phyloP scores from a whole-genome alignment of 2,888 invertebrate species.

The Germaria angustata region DNA sequence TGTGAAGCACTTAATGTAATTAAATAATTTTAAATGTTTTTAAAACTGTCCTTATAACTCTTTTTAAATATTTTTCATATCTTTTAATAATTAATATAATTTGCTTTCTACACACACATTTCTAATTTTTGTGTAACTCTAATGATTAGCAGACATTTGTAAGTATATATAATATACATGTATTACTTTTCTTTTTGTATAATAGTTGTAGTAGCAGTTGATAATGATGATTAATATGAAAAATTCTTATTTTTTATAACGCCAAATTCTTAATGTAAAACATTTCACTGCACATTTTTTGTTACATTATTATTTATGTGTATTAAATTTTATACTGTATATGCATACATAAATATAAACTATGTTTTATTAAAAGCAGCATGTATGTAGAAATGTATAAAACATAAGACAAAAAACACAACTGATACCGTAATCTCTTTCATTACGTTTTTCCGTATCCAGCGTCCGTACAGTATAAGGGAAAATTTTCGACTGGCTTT shows the following conservation, averaged over 20 bases:
- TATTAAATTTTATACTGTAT: not conserved
- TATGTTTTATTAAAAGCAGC: conserved; percentile 7
- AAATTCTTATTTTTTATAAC: not conserved
- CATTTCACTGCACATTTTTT: not conserved
- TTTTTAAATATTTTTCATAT: too few relatives aligned
- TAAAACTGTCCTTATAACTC: not conserved
- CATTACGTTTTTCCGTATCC: conserved; percentile 66
- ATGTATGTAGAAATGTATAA: conserved; percentile 12
- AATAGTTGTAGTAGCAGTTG: not conserved
- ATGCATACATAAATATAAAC: not conserved
- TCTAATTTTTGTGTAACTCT: not conserved
- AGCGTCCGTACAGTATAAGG: conserved; percentile 79
- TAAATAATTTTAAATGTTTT: not conserved
- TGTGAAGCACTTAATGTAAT: not conserved
- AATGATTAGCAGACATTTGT: conserved; percentile 30
- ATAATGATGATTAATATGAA: conserved; percentile 22
- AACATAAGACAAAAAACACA: conserved; percentile 54
- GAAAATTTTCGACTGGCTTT: conserved; percentile 77
- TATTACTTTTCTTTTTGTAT: not conserved
- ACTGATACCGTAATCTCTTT: conserved; percentile 62
- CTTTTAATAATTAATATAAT: not conserved
- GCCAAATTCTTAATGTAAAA: not conserved
- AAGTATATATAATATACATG: too few relatives aligned
- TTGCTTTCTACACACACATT: not conserved
- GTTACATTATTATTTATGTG: not conserved